A percentile compares a stretch with the other conserved stretches of the same genome.
Conservation (phyloP, 2,888 invertebrate species). For the Apotomis capreana region DNA sequence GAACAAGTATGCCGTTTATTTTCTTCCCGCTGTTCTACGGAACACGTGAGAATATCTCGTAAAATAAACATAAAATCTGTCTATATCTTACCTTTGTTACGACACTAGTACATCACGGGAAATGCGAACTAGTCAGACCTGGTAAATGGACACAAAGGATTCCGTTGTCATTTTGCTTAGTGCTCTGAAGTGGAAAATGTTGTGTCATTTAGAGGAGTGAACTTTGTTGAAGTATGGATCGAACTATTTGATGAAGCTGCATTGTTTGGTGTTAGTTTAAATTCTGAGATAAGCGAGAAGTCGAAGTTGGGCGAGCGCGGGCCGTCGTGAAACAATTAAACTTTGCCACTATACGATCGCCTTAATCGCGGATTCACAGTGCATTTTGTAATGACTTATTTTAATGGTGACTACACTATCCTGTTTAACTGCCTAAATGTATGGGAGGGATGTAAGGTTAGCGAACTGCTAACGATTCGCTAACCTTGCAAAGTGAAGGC, state of each 20-base stretch:
- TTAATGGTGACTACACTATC: background rate
- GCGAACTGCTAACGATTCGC: too few relatives aligned
- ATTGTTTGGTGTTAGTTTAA: conserved; percentile 58
- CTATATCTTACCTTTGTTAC: background rate
- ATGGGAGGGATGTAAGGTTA: too few relatives aligned
- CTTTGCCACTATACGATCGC: conserved; percentile 41
- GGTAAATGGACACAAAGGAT: conserved; percentile 6
- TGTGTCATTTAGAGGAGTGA: conserved; percentile 23
- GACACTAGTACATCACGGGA: background rate
- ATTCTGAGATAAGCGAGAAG: conserved; percentile 51
- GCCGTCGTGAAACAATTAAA: conserved; percentile 51
- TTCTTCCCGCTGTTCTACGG: too few relatives aligned
- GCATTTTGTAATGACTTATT: conserved; percentile 17
- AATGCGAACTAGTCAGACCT: background rate
- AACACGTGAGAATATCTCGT: too few relatives aligned
- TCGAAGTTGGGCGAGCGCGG: conserved; percentile 46
- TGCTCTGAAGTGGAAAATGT: conserved; percentile 23
- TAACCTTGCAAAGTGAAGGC: too few relatives aligned
- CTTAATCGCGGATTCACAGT: conserved; percentile 18
- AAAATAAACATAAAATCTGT: background rate
- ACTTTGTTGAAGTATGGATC: conserved; percentile 24
- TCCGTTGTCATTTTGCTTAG: conserved; percentile 18
- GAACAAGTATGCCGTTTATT: too few relatives aligned
- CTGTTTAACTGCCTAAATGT: background rate
- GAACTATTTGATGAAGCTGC: conserved; percentile 51